phyloP scores from a whole-genome alignment of 2,797 vertebrate genomes.

The Huso huso region DNA sequence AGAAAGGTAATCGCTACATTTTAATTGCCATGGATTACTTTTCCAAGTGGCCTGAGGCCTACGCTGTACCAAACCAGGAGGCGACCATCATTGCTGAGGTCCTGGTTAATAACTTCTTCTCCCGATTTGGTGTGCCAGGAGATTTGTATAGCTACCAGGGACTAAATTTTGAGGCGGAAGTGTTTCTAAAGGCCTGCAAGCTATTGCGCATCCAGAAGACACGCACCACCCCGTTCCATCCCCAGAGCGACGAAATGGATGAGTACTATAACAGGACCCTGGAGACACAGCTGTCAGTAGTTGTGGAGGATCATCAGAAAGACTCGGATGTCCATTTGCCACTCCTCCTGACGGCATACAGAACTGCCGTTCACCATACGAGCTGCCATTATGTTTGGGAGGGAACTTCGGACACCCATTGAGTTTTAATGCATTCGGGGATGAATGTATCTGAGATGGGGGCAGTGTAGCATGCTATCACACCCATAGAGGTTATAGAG shows the following conservation, averaged over 20 bases:
- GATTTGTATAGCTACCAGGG: conserved; percentile 8
- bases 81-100: not conserved
- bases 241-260: not conserved
- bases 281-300: too few relatives aligned
- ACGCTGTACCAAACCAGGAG: not conserved
- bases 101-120: conserved; percentile 1
- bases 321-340: not conserved
- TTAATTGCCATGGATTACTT: not conserved
- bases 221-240: conserved; percentile 1
- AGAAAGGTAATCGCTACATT: not conserved
- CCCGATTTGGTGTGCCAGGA: not conserved
- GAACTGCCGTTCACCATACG: not conserved
- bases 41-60: not conserved
- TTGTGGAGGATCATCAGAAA: too few relatives aligned
- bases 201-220: conserved; percentile 5
- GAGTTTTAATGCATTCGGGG: not conserved
- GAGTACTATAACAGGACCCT: too few relatives aligned
- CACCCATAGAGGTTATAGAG: too few relatives aligned
- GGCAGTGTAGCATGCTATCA: too few relatives aligned
- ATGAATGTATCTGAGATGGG: too few relatives aligned
- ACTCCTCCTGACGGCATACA: not conserved
- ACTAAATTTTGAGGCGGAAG: conserved; percentile 6
- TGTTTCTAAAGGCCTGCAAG: not conserved
- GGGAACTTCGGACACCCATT: not conserved
- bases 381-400: not conserved